Conservation (phyloP, 2,113 vertebrate genomes). For the Cranoglanis bouderius region DNA sequence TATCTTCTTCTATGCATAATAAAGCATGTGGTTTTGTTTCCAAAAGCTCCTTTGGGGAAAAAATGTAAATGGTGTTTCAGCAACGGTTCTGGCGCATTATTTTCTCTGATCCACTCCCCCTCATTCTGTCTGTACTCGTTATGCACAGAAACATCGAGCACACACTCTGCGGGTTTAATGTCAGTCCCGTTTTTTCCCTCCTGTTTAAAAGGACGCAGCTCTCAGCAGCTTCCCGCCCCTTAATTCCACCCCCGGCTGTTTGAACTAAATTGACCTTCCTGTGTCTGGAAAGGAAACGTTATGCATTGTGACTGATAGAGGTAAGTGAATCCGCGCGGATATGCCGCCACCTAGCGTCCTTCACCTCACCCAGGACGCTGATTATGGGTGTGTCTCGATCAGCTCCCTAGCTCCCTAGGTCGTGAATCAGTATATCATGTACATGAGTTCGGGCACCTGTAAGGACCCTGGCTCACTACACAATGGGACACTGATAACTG, state of each 20-base stretch:
- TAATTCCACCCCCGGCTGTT: constrained; percentile 51
- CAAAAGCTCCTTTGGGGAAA: not conserved
- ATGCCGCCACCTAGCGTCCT: constrained; percentile 36
- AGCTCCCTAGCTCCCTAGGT: too few relatives aligned
- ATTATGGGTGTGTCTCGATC: too few relatives aligned
- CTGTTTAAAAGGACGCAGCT: constrained; percentile 28
- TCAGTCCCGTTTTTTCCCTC: not conserved
- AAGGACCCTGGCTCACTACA: too few relatives aligned
- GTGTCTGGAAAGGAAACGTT: constrained; percentile 14
- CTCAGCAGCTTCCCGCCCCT: constrained; percentile 28
- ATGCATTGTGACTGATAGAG: not conserved
- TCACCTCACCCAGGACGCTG: not conserved
- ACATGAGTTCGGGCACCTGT: too few relatives aligned
- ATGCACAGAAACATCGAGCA: not conserved
- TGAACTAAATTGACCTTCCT: constrained; percentile 48
- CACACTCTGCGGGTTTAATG: not conserved
- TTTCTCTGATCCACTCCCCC: not conserved
- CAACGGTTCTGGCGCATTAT: not conserved
- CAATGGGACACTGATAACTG: too few relatives aligned
- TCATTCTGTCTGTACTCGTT: not conserved
- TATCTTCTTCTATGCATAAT: not conserved
- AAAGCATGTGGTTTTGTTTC: not conserved
- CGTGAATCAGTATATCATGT: too few relatives aligned
- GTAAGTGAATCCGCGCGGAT: not conserved
- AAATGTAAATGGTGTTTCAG: not conserved